phyloP scores from a whole-genome alignment of 2,797 vertebrate species.

The Periparus ater region DNA sequence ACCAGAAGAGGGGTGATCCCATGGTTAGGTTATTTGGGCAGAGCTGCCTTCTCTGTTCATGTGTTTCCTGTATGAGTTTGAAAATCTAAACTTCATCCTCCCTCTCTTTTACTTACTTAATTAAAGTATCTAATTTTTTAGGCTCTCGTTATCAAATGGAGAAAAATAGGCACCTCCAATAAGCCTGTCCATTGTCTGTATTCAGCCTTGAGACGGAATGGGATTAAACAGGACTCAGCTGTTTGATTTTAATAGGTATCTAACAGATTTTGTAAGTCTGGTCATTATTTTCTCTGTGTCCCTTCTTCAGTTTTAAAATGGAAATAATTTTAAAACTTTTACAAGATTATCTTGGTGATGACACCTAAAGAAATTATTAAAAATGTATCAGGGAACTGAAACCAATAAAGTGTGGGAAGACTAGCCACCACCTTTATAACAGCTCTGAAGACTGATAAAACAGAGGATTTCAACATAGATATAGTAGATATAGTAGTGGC shows the following conservation, averaged over 20 bases:
- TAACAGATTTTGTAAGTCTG: neutral
- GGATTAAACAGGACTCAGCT: neutral
- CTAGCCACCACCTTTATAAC: neutral
- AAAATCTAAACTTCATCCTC: neutral
- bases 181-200: neutral
- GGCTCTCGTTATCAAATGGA: neutral
- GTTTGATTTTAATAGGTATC: neutral
- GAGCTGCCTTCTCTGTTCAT: neutral
- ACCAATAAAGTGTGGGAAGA: neutral
- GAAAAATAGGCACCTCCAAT: neutral
- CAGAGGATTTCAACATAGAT: neutral
- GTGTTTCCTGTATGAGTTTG: neutral
- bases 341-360: neutral
- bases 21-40: neutral
- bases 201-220: neutral
- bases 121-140: neutral
- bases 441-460: neutral
- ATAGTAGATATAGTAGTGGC: neutral
- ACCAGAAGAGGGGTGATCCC: neutral
- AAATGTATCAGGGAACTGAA: neutral
- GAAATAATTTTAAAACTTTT: neutral
- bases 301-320: neutral
- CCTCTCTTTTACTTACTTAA: neutral
- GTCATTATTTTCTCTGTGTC: neutral
- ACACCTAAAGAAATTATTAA: neutral